A percentile compares a stretch with the other conserved stretches of the same genome.
phyloP scores from a whole-genome alignment of 1,140 invertebrate genomes.

The Diorhabda sublineata region DNA sequence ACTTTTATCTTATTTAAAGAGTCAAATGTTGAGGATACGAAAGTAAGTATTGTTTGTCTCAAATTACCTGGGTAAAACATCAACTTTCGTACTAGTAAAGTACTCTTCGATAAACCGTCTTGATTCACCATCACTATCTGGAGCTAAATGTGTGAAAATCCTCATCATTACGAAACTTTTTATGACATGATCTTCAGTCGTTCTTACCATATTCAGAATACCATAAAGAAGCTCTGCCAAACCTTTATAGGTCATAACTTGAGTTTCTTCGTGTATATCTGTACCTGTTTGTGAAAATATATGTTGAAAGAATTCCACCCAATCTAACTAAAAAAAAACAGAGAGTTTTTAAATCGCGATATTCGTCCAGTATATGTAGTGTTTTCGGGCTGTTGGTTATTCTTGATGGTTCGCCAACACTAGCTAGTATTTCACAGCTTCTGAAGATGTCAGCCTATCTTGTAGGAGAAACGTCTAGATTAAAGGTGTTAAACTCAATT shows the following conservation, averaged over 20 bases:
- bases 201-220: conserved; percentile 34
- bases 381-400: no score
- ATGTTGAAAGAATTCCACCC: conserved; percentile 37
- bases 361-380: not conserved
- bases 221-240: conserved; percentile 29
- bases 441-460: no score
- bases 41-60: not conserved
- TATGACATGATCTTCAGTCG: conserved; percentile 30
- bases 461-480: no score
- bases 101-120: conserved; percentile 32
- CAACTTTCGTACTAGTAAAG: conserved; percentile 17
- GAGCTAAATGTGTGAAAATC: conserved; percentile 35
- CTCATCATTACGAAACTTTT: conserved; percentile 40
- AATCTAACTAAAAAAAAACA: conserved; percentile 38
- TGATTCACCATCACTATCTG: conserved; percentile 34
- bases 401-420: no score
- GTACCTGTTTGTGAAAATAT: conserved; percentile 29
- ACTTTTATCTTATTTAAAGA: no score
- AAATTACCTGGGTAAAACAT: conserved; percentile 14
- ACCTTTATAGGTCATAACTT: conserved; percentile 19
- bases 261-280: conserved; percentile 28
- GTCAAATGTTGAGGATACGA: not conserved
- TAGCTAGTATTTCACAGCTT: no score
- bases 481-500: no score
- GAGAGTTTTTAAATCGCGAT: no score